phyloP scores from a whole-genome alignment of 1,140 invertebrate species.

The Tetraneura akinire region DNA sequence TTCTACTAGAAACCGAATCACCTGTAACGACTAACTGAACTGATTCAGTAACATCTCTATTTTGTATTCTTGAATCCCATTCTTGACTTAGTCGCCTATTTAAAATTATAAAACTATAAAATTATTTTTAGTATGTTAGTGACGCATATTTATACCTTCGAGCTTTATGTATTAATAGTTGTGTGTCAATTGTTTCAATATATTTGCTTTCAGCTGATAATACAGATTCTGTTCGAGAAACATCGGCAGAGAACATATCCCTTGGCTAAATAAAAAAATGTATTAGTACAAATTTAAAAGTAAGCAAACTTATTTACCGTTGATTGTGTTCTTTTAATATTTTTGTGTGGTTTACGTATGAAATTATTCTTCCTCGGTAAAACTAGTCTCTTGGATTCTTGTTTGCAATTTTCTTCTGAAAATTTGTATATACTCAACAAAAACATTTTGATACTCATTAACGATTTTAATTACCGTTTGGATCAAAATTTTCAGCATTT shows the following conservation, averaged over 20 bases:
- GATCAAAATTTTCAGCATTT: neutral
- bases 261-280: neutral
- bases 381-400: neutral
- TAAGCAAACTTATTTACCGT: neutral
- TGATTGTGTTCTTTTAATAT: slow-evolving; percentile 36
- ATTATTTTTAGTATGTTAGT: neutral
- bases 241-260: slow-evolving; percentile 15
- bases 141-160: slow-evolving; percentile 19
- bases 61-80: slow-evolving; percentile 28
- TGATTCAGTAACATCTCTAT: slow-evolving; percentile 19
- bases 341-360: neutral
- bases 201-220: slow-evolving; percentile 46
- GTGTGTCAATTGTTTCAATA: slow-evolving; percentile 39
- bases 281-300: neutral
- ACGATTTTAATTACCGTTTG: neutral
- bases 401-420: slow-evolving; percentile 38
- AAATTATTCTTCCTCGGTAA: slow-evolving; percentile 30
- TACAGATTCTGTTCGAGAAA: slow-evolving; percentile 15
- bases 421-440: slow-evolving; percentile 10
- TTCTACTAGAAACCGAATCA: slow-evolving; percentile 23
- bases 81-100: slow-evolving; percentile 37
- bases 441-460: neutral
- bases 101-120: neutral
- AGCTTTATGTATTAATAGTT: slow-evolving; percentile 36
- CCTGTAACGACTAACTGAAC: slow-evolving; percentile 41